phyloP scores from a whole-genome alignment of 2,797 vertebrate genomes.

The Loriculus beryllinus region DNA sequence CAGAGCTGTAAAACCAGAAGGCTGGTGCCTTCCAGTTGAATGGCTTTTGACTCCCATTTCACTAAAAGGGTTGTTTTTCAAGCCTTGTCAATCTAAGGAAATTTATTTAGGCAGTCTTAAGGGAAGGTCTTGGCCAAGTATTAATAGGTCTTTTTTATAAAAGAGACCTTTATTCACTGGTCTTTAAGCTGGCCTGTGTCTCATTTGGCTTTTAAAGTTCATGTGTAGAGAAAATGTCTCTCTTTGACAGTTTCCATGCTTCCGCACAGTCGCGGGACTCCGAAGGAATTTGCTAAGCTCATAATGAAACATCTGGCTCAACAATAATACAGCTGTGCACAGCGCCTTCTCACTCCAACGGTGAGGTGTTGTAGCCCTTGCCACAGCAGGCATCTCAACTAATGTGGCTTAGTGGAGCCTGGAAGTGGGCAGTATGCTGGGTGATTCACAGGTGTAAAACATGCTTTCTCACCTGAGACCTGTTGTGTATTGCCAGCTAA shows the following conservation, averaged over 20 bases:
- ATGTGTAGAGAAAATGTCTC: neutral
- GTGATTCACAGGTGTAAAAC: fast-evolving
- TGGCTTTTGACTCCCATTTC: neutral
- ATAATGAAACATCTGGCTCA: neutral
- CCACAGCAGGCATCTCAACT: fast-evolving
- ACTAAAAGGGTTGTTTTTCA: neutral
- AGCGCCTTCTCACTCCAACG: fast-evolving
- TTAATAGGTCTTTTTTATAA: neutral
- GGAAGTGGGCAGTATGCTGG: neutral
- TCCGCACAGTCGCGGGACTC: neutral
- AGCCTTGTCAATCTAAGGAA: neutral
- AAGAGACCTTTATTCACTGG: neutral
- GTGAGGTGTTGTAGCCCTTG: neutral
- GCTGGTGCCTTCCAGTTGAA: neutral
- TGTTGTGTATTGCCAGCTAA: neutral
- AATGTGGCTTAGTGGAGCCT: neutral
- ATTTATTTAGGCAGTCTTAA: neutral
- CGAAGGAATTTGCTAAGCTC: neutral
- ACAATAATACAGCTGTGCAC: neutral
- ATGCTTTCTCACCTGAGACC: neutral
- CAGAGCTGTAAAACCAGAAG: neutral
- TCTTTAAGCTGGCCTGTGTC: neutral
- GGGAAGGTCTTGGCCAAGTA: constrained; percentile 25
- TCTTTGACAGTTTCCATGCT: neutral
- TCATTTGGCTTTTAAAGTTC: neutral